Conservation (phyloP, 2,797 vertebrate genomes). For the Silurus aristotelis region DNA sequence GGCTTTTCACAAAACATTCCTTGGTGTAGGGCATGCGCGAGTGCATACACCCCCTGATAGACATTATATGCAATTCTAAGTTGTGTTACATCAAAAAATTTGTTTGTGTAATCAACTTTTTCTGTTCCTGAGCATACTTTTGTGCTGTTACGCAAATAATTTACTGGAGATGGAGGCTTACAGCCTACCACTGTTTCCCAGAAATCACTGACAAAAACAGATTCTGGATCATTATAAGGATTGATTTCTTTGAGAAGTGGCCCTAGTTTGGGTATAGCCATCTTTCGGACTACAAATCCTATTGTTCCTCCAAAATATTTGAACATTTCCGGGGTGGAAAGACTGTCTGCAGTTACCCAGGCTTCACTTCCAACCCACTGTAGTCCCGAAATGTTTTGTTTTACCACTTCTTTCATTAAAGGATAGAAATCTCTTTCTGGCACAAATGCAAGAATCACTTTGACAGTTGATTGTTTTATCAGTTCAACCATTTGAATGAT, state of each 20-base stretch:
- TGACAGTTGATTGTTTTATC: constrained; percentile 72
- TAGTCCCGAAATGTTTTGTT: constrained; percentile 77
- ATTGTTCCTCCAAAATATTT: constrained; percentile 72
- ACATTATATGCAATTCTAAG: constrained; percentile 76
- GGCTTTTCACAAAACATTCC: constrained; percentile 65
- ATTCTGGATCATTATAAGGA: constrained; percentile 59
- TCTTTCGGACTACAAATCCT: constrained; percentile 73
- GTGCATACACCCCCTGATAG: constrained; percentile 76
- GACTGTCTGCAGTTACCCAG: constrained; percentile 74
- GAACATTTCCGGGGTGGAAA: constrained; percentile 71
- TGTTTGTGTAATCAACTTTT: constrained; percentile 59
- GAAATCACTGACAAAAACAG: constrained; percentile 69
- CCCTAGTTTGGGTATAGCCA: constrained; percentile 71
- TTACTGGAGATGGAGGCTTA: constrained; percentile 36
- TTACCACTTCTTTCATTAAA: constrained; percentile 73
- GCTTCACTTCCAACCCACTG: constrained; percentile 80
- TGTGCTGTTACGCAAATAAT: neutral
- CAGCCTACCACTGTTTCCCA: constrained; percentile 75
- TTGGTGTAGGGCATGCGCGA: constrained; percentile 73
- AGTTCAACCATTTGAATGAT: constrained; percentile 68
- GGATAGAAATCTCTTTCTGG: constrained; percentile 73
- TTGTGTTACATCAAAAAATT: constrained; percentile 73
- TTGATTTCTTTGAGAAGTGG: constrained; percentile 66
- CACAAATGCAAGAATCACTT: constrained; percentile 75
- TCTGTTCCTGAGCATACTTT: constrained; percentile 69